Conservation (phyloP, 2,113 vertebrate genomes). For the Sinocyclocheilus anshuiensis region DNA sequence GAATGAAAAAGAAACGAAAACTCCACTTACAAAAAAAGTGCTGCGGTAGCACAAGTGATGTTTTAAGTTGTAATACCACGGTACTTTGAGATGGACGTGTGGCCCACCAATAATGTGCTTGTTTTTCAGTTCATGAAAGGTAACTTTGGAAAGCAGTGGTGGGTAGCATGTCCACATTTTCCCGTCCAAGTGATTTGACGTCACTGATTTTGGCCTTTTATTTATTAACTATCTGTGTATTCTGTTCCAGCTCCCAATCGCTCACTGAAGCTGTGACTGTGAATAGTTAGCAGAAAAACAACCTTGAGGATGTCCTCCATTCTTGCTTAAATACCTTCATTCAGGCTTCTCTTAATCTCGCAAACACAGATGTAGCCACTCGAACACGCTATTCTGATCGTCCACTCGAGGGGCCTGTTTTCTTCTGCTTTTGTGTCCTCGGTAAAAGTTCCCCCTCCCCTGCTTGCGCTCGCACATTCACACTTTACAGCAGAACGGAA, state of each 20-base stretch:
- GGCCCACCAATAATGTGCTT: background rate
- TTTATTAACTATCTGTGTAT: background rate
- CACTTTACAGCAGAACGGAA: background rate
- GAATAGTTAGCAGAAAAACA: constrained; percentile 14
- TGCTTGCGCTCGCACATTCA: background rate
- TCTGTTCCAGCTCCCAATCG: background rate
- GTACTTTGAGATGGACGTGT: background rate
- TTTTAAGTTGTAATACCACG: background rate
- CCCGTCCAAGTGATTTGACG: background rate
- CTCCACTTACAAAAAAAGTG: background rate
- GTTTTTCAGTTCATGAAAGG: background rate
- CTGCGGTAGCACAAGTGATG: too few relatives aligned
- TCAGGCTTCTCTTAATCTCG: background rate
- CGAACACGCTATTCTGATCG: constrained; percentile 13
- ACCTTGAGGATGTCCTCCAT: background rate
- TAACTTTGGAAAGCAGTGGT: background rate
- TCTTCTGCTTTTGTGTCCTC: background rate
- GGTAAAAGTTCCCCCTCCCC: background rate
- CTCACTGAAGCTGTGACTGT: background rate
- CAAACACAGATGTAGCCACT: constrained; percentile 29
- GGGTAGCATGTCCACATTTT: background rate
- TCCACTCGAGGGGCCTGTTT: constrained; percentile 8
- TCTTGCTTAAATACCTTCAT: background rate
- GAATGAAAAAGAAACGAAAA: background rate
- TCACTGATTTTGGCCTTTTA: background rate